Conservation (phyloP, 2,113 vertebrate genomes). For the Thunnus maccoyii region DNA sequence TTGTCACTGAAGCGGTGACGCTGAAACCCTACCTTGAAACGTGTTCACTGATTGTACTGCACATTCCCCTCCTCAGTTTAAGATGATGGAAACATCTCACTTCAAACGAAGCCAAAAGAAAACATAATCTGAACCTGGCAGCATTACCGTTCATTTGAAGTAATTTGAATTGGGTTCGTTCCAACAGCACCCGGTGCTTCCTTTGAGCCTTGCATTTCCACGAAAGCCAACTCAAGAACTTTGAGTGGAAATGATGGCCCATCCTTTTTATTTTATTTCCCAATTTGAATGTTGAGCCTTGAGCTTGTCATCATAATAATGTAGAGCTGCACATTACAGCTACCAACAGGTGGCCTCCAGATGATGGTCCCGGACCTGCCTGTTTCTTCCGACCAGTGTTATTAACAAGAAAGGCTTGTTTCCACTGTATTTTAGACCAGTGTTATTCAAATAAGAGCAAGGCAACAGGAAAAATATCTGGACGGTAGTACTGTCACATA, state of each 20-base stretch:
- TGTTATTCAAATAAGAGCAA: constrained; percentile 10
- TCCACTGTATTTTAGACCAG: constrained; percentile 10
- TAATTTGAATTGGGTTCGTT: constrained; percentile 38
- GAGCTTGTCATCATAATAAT: constrained; percentile 27
- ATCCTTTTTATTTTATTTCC: constrained; percentile 25
- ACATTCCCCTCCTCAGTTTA: constrained; percentile 1
- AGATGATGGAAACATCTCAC: constrained; percentile 1
- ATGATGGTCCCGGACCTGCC: constrained; percentile 21
- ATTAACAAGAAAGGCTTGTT: background rate
- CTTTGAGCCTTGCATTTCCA: constrained; percentile 23
- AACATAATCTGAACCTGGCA: constrained; percentile 10
- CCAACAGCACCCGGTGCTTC: background rate
- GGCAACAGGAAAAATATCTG: background rate
- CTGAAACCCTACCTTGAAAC: constrained; percentile 18
- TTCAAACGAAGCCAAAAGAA: constrained; percentile 37
- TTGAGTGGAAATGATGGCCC: constrained; percentile 17
- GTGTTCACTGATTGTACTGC: constrained; percentile 1
- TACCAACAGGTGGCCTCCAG: constrained; percentile 53
- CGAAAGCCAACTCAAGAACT: background rate
- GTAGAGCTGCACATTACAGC: constrained; percentile 5
- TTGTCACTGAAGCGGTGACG: background rate
- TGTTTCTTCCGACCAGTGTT: background rate
- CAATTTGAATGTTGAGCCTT: constrained; percentile 25
- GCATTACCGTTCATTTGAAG: constrained; percentile 47
- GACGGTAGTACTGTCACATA: background rate